These are phyloP conservation scores for Sparidentex hasta DNA, from an alignment of 2,797 vertebrate species.

Conservation along the genomic window DNA sequence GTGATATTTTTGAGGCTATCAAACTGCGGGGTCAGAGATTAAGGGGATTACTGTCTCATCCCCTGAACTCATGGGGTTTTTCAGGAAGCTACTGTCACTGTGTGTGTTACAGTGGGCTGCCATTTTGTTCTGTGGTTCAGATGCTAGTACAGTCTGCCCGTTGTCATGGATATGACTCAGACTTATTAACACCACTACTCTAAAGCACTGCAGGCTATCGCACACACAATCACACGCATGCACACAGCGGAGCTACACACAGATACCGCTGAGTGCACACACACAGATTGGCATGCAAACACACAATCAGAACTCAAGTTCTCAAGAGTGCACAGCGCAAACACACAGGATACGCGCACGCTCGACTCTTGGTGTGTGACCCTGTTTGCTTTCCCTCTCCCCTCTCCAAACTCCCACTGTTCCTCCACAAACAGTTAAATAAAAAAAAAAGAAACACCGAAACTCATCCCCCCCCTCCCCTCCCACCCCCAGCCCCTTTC, in stretches of 20 bases:
- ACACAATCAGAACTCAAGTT: constrained; percentile 30
- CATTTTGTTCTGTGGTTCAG: constrained; percentile 79
- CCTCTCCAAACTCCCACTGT: constrained; percentile 59
- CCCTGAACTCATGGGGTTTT: constrained; percentile 21
- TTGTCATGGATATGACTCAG: constrained; percentile 87
- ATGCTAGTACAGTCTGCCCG: constrained; percentile 78
- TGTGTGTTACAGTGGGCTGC: constrained; percentile 64
- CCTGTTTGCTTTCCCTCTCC: constrained; percentile 58
- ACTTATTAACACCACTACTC: constrained; percentile 79
- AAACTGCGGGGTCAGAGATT: constrained; percentile 14
- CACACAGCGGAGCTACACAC: constrained; percentile 25
- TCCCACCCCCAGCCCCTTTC: constrained; percentile 15
- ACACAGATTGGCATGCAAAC: constrained; percentile 23
- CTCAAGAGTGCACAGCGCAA: constrained; percentile 10
- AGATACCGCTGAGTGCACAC: constrained; percentile 32
- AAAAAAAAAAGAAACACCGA: constrained; percentile 30
- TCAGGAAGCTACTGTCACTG: constrained; percentile 45
- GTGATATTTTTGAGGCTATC: neutral
- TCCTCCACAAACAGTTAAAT: constrained; percentile 54
- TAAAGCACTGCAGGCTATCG: constrained; percentile 63
- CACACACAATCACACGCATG: constrained; percentile 21
- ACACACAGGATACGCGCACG: constrained; percentile 34
- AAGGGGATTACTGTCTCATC: constrained; percentile 3
- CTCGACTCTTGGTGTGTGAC: constrained; percentile 39
- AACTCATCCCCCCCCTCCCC: neutral